phyloP scores from a whole-genome alignment of 2,113 vertebrate species.

The Syngnathus typhle region DNA sequence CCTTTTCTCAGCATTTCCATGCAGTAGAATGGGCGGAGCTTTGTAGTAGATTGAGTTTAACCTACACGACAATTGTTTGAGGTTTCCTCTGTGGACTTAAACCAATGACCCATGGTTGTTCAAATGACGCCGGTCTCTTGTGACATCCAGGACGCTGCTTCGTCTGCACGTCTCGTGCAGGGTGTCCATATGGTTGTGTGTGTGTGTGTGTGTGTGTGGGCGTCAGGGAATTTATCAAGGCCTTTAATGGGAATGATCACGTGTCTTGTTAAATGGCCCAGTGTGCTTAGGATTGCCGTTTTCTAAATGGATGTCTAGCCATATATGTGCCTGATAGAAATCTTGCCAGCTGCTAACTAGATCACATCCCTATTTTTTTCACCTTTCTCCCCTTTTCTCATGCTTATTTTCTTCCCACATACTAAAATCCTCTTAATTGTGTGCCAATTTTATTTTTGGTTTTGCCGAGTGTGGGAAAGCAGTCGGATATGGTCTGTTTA shows the following conservation, averaged over 20 bases:
- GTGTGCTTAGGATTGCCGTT: slow-evolving; percentile 75
- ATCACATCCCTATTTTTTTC: slow-evolving; percentile 62
- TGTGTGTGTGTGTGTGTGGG: slow-evolving; percentile 37
- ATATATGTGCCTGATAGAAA: slow-evolving; percentile 74
- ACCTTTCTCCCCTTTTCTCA: slow-evolving; percentile 17
- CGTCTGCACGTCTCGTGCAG: slow-evolving; percentile 19
- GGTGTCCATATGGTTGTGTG: slow-evolving; percentile 32
- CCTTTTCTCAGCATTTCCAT: too few species aligned
- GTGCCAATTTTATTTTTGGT: slow-evolving; percentile 69
- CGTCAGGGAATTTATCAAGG: slow-evolving; percentile 68
- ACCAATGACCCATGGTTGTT: too few species aligned
- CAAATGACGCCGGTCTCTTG: too few species aligned
- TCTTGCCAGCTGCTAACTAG: slow-evolving; percentile 74
- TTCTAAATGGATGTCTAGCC: slow-evolving; percentile 79
- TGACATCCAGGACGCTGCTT: too few species aligned
- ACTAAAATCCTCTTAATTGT: slow-evolving; percentile 40
- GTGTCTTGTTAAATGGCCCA: slow-evolving; percentile 73
- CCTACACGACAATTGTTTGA: too few species aligned
- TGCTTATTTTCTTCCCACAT: slow-evolving; percentile 47
- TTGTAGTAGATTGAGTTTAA: too few species aligned
- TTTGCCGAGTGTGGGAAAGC: slow-evolving; percentile 53
- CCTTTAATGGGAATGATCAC: slow-evolving; percentile 74
- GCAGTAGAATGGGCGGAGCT: too few species aligned
- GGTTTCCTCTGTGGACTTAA: too few species aligned
- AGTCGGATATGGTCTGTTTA: slow-evolving; percentile 38